Evolutionary conservation across 2,797 vertebrate genomes (phyloP).

Genomic region (Scolopax bukidnonensis): DNA sequence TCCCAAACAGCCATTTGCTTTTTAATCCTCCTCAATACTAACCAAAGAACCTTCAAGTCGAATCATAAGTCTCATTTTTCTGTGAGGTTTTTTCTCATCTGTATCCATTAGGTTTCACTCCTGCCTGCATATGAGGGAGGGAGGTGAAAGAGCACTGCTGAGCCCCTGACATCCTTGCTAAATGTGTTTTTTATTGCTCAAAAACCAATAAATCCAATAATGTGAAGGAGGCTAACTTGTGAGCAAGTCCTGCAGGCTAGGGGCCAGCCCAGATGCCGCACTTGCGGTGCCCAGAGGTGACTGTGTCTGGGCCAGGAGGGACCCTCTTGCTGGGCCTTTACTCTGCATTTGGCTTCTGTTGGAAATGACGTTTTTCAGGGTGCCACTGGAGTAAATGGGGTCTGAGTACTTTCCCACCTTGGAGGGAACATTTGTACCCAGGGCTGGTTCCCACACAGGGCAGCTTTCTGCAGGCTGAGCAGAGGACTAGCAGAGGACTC

Average conservation of each 20-base stretch:
- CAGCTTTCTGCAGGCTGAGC: background rate
- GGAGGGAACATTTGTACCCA: background rate
- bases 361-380: background rate
- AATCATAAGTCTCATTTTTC: background rate
- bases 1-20: background rate
- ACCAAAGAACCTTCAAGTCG: background rate
- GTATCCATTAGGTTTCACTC: conserved; percentile 33
- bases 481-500: background rate
- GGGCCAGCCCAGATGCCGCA: background rate
- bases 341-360: background rate
- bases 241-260: background rate
- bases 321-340: background rate
- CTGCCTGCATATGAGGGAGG: background rate
- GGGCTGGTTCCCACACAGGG: rapidly evolving
- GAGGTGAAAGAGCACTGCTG: conserved; percentile 27
- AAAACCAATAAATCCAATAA: conserved; percentile 31
- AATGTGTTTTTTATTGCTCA: conserved; percentile 48
- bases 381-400: background rate
- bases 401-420: background rate
- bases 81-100: background rate
- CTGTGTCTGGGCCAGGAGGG: background rate
- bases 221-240: background rate
- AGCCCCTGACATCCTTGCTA: conserved; percentile 9
- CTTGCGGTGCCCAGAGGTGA: rapidly evolving
- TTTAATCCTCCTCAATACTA: background rate